Percentiles rank a stretch among this genome's conserved stretches.
phyloP scores from a whole-genome alignment of 2,113 vertebrate genomes.

The Serinus canaria region DNA sequence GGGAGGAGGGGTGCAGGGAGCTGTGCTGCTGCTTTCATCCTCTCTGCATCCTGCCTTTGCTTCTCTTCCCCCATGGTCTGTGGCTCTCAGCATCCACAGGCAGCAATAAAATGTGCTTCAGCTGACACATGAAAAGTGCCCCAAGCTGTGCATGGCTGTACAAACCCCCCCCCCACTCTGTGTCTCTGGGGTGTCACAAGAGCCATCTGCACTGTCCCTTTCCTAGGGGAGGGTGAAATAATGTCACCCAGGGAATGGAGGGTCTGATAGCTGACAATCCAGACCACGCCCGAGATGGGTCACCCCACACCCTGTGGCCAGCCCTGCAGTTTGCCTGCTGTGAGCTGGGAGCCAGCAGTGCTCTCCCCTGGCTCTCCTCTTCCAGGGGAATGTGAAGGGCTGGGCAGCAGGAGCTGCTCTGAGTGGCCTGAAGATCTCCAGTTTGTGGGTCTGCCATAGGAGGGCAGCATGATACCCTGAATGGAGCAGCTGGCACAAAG shows the following conservation, averaged over 20 bases:
- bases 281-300: accelerated
- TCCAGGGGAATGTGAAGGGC: accelerated
- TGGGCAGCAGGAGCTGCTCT: background rate
- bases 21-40: background rate
- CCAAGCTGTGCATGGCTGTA: accelerated
- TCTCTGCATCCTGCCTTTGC: background rate
- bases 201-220: background rate
- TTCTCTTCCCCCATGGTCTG: background rate
- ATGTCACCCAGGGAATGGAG: background rate
- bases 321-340: background rate
- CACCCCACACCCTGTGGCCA: background rate
- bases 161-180: accelerated
- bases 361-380: background rate
- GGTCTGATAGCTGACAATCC: background rate
- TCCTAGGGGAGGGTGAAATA: background rate
- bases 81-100: background rate
- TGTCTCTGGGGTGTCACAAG: background rate
- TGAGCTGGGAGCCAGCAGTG: background rate
- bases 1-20: background rate
- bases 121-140: background rate
- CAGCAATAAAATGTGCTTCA: background rate
- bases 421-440: background rate
- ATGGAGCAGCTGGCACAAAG: background rate
- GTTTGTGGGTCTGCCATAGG: conserved; percentile 6
- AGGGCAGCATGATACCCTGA: conserved; percentile 45